phyloP scores from a whole-genome alignment of 2,888 invertebrate species.

The Phyto melanocephala region DNA sequence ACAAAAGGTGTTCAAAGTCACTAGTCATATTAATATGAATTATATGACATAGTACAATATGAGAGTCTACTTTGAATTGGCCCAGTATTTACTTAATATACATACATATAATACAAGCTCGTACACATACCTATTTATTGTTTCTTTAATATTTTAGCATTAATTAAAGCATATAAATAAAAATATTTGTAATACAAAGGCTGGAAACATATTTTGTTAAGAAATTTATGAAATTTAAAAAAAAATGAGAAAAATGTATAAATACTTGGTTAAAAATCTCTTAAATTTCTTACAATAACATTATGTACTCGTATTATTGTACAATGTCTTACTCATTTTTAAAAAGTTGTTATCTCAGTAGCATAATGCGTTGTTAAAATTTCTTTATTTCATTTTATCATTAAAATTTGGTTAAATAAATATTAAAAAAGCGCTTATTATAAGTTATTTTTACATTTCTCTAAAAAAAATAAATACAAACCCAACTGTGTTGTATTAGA shows the following conservation, averaged over 20 bases:
- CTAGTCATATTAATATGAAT: too few relatives aligned
- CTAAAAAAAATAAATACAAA: not conserved
- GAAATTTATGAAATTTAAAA: too few relatives aligned
- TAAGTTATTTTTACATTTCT: constrained; percentile 9
- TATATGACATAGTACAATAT: too few relatives aligned
- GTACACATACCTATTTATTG: not conserved
- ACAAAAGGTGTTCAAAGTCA: too few relatives aligned
- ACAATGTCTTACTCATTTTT: not conserved
- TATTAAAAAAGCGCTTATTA: not conserved
- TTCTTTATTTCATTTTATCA: constrained; percentile 6
- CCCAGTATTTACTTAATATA: not conserved
- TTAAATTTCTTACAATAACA: too few relatives aligned
- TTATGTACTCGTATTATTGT: not conserved
- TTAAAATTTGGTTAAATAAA: not conserved
- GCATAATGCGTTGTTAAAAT: not conserved
- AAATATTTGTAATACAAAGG: not conserved
- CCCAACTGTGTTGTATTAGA: not conserved
- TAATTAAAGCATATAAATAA: not conserved
- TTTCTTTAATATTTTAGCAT: constrained; percentile 1
- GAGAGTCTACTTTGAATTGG: too few relatives aligned
- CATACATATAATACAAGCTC: not conserved
- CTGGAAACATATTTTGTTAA: too few relatives aligned
- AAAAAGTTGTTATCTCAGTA: not conserved
- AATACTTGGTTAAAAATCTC: too few relatives aligned
- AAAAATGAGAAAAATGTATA: too few relatives aligned